Conservation (phyloP, 2,888 invertebrate genomes). For the Steinernema carpocapsae region DNA sequence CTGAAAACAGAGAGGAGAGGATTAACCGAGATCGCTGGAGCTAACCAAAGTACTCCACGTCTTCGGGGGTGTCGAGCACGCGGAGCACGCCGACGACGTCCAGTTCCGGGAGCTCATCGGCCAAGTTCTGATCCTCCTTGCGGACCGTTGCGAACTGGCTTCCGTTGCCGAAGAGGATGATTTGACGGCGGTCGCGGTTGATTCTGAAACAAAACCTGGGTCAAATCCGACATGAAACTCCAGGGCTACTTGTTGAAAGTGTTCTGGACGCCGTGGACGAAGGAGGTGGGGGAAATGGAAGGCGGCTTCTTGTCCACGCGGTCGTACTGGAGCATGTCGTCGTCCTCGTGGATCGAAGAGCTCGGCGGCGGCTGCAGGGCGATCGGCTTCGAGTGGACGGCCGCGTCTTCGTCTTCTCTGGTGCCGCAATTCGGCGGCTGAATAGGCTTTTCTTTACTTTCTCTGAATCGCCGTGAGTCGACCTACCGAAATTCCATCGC, state of each 20-base stretch:
- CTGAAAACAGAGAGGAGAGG: background rate
- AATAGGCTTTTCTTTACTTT: background rate
- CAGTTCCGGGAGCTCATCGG: constrained; percentile 42
- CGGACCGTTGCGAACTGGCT: background rate
- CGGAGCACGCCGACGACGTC: constrained; percentile 63
- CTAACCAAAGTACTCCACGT: constrained; percentile 60
- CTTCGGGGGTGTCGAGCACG: constrained; percentile 62
- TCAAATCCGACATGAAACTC: background rate
- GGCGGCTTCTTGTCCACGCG: background rate
- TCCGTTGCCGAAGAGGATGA: constrained; percentile 38
- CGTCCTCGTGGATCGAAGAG: constrained; percentile 5
- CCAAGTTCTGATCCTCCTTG: background rate
- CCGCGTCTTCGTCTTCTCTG: background rate
- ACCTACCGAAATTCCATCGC: constrained; percentile 61
- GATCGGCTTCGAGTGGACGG: constrained; percentile 29
- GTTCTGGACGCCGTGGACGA: constrained; percentile 15
- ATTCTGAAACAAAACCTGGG: background rate
- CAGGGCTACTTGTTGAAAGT: background rate
- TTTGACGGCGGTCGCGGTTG: constrained; percentile 1
- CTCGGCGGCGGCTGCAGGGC: background rate
- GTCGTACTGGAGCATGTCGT: constrained; percentile 9
- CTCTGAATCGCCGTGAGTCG: background rate
- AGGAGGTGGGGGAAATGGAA: background rate
- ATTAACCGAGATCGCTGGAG: background rate
- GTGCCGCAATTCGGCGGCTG: constrained; percentile 29